Evolutionary conservation across 1,140 invertebrate genomes (phyloP).

Genomic region (Drosophila yakuba): DNA sequence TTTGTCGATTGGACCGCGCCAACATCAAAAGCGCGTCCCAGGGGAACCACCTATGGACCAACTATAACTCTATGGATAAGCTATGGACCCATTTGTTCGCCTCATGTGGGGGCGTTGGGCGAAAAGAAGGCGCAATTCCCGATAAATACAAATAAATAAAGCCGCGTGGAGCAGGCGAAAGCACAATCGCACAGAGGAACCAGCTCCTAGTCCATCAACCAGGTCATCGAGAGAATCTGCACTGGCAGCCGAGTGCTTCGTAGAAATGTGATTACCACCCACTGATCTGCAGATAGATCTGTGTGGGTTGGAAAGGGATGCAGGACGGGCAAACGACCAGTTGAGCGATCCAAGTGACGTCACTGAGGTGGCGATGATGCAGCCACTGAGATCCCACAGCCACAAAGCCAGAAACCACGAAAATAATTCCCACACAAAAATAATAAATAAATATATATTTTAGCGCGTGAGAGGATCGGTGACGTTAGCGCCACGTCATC

Average conservation of each 20-base stretch:
- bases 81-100: slow-evolving; percentile 2
- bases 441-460: slow-evolving; percentile 19
- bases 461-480: slow-evolving; percentile 26
- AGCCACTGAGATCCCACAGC: slow-evolving; percentile 17
- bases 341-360: slow-evolving; percentile 53
- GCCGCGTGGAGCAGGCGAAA: slow-evolving; percentile 41
- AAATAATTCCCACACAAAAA: slow-evolving; percentile 17
- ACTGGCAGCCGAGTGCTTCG: slow-evolving; percentile 38
- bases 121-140: slow-evolving; percentile 68
- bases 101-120: slow-evolving; percentile 36
- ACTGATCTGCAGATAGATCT: slow-evolving; percentile 6
- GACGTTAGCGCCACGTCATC: slow-evolving; percentile 64
- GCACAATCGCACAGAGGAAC: slow-evolving; percentile 7
- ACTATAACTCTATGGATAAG: slow-evolving; percentile 15
- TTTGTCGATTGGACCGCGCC: slow-evolving; percentile 2
- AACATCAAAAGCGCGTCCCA: slow-evolving; percentile 30
- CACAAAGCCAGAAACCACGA: neutral
- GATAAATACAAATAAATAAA: slow-evolving; percentile 75
- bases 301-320: neutral
- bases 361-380: slow-evolving; percentile 32
- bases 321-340: neutral
- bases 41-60: slow-evolving; percentile 26
- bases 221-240: slow-evolving; percentile 51
- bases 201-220: slow-evolving; percentile 46
- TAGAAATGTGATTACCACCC: slow-evolving; percentile 53